These are phyloP conservation scores for Equus przewalskii DNA, from an alignment of 2,113 vertebrate genomes.

Conservation along the genomic window DNA sequence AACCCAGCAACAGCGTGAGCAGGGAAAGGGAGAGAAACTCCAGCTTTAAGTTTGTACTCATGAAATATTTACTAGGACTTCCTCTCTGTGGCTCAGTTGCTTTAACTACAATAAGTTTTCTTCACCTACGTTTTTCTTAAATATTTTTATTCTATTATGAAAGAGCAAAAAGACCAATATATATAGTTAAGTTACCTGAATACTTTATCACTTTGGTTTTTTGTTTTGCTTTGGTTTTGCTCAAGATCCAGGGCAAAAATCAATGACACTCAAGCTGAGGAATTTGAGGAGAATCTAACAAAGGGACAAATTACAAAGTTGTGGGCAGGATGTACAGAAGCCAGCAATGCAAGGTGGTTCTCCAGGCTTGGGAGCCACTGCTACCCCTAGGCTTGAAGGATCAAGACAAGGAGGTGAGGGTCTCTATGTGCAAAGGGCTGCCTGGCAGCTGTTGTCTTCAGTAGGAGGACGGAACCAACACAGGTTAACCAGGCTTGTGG, in stretches of 20 bases:
- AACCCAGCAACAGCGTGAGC: neutral
- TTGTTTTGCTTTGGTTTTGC: neutral
- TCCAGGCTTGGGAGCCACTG: neutral
- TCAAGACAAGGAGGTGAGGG: neutral
- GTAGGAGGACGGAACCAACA: neutral
- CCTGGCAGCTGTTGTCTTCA: neutral
- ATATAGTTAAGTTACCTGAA: neutral
- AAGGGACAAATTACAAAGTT: neutral
- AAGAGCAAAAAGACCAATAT: neutral
- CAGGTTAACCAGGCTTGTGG: neutral
- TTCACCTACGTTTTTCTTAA: constrained; percentile 38
- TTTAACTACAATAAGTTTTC: constrained; percentile 2
- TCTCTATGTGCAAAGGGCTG: neutral
- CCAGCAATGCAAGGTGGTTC: neutral
- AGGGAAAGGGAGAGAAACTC: neutral
- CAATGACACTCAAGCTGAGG: neutral
- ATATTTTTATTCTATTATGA: constrained; percentile 48
- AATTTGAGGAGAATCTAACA: neutral
- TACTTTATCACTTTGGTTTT: neutral
- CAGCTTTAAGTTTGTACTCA: neutral
- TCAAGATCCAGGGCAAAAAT: neutral
- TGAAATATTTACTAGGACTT: neutral
- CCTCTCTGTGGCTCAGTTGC: neutral
- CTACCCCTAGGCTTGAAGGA: neutral
- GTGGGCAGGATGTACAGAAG: neutral